phyloP scores from a whole-genome alignment of 1,140 invertebrate genomes.

The Solen grandis region DNA sequence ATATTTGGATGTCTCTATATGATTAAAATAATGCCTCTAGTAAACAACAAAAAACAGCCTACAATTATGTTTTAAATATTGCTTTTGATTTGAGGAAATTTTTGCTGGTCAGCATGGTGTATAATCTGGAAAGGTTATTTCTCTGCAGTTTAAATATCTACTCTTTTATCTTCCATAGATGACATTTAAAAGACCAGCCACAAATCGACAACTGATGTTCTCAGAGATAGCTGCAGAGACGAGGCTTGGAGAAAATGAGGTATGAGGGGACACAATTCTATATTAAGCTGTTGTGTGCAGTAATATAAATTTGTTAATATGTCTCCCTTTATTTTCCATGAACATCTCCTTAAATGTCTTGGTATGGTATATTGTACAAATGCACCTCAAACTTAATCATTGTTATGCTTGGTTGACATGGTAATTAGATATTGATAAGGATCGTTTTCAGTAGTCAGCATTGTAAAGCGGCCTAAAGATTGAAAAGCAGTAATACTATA shows the following conservation, averaged over 20 bases:
- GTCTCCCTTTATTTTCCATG: neutral
- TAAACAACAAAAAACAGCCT: too few species aligned
- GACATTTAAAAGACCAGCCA: slow-evolving; percentile 86
- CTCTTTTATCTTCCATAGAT: slow-evolving; percentile 82
- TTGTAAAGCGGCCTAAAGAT: neutral
- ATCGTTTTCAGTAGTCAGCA: neutral
- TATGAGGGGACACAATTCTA: slow-evolving; percentile 49
- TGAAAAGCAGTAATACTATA: neutral
- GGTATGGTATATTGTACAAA: neutral
- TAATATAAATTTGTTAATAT: slow-evolving; percentile 3
- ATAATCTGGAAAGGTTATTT: too few species aligned
- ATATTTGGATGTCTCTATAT: too few species aligned
- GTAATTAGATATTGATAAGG: neutral
- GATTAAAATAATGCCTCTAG: too few species aligned
- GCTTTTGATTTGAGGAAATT: too few species aligned
- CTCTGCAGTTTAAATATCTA: too few species aligned
- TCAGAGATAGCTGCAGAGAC: slow-evolving; percentile 94
- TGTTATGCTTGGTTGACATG: neutral
- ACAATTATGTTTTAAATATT: too few species aligned
- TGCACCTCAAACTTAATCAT: neutral
- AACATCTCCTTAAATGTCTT: neutral
- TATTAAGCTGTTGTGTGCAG: slow-evolving; percentile 13
- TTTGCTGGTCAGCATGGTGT: too few species aligned
- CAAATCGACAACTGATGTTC: slow-evolving; percentile 91
- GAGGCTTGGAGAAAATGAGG: slow-evolving; percentile 86